phyloP scores from a whole-genome alignment of 2,888 invertebrate genomes.

The Onchidella celtica region DNA sequence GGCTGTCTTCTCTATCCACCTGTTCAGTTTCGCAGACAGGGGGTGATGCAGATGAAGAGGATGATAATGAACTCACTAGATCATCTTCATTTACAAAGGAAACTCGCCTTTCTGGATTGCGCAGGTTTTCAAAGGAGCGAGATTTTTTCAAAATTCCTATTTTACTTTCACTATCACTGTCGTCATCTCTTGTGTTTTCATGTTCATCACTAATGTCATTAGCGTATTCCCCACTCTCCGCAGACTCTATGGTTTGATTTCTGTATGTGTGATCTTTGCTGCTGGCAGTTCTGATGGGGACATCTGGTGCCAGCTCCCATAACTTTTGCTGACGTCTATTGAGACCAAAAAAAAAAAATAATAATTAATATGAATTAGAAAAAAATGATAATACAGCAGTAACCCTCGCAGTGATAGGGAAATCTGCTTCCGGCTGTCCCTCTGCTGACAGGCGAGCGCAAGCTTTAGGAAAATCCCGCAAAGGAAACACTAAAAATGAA shows the following conservation, averaged over 20 bases:
- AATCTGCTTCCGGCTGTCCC: too few relatives aligned
- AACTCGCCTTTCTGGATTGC: conserved; percentile 56
- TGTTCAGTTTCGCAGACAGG: neutral
- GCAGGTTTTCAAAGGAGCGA: conserved; percentile 63
- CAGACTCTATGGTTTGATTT: too few relatives aligned
- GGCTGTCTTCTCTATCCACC: conserved; percentile 1
- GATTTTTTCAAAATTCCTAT: conserved; percentile 63
- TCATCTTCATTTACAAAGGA: conserved; percentile 53
- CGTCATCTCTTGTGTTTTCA: neutral
- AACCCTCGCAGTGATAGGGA: too few relatives aligned
- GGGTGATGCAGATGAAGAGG: conserved; percentile 33
- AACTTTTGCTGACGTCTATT: conserved; percentile 39
- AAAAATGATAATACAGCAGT: too few relatives aligned
- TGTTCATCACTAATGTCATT: neutral
- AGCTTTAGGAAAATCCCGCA: too few relatives aligned
- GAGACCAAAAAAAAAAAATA: conserved; percentile 3
- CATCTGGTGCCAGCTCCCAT: conserved; percentile 37
- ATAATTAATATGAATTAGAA: neutral
- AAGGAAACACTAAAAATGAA: too few relatives aligned
- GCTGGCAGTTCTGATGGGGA: neutral
- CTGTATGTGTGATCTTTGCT: too few relatives aligned
- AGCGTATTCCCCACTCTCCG: neutral
- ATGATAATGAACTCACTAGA: conserved; percentile 8
- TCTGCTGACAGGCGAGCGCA: too few relatives aligned
- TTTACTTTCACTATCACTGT: neutral